These are phyloP conservation scores for Bugula neritina DNA, from an alignment of 2,888 invertebrate genomes.

Conservation along the genomic window DNA sequence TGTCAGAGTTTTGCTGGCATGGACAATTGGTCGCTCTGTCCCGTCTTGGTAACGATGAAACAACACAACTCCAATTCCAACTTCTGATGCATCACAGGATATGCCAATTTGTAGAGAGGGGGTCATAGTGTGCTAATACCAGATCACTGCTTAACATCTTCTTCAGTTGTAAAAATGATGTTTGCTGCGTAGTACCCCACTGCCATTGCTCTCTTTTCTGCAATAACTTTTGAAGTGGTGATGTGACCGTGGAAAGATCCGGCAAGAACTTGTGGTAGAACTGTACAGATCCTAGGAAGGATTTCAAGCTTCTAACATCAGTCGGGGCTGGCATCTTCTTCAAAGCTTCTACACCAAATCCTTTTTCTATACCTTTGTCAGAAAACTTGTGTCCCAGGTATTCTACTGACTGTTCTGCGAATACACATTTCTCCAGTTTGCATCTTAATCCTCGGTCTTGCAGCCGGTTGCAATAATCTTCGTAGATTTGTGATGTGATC, in stretches of 20 bases:
- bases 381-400: slow-evolving; percentile 25
- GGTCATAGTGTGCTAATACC: slow-evolving; percentile 30
- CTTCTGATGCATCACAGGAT: slow-evolving; percentile 32
- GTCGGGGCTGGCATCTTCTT: slow-evolving; percentile 27
- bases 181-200: slow-evolving; percentile 20
- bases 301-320: slow-evolving; percentile 26
- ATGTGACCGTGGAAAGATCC: no score
- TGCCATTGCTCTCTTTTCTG: slow-evolving; percentile 27
- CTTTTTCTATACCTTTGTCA: background rate
- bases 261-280: slow-evolving; percentile 31
- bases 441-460: slow-evolving; percentile 27
- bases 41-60: no score
- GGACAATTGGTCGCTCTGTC: no score
- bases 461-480: slow-evolving; percentile 32
- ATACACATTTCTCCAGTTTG: slow-evolving; percentile 26
- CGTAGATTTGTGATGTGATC: slow-evolving; percentile 32
- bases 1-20: slow-evolving; percentile 29
- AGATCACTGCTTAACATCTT: slow-evolving; percentile 27
- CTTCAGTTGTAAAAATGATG: slow-evolving; percentile 21
- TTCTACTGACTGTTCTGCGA: slow-evolving; percentile 27
- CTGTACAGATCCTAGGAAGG: slow-evolving; percentile 29
- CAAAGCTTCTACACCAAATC: background rate
- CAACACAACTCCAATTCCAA: slow-evolving; percentile 31
- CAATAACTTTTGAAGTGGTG: slow-evolving; percentile 29
- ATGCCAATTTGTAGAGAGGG: slow-evolving; percentile 28